Percentiles rank a stretch among this genome's conserved stretches.
These are phyloP conservation scores for Oncorhynchus clarkii DNA, from an alignment of 2,113 vertebrate genomes.

Conservation along the genomic window DNA sequence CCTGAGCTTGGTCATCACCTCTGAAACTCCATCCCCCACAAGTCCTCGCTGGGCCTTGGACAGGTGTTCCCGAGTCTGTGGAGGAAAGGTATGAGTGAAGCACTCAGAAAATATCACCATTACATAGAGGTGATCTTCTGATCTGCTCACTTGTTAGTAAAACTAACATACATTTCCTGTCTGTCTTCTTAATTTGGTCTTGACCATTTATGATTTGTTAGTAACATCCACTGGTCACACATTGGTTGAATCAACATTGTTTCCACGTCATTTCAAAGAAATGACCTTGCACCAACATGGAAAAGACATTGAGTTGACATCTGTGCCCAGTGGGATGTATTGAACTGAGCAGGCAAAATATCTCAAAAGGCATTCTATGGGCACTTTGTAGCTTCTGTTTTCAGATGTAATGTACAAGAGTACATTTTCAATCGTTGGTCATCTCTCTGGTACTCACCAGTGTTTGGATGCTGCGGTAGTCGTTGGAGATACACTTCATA, in stretches of 20 bases:
- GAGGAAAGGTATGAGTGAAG: not conserved
- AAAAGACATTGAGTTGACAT: too few species aligned
- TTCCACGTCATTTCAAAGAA: too few species aligned
- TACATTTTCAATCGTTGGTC: too few species aligned
- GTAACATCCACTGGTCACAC: too few species aligned
- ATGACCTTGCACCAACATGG: too few species aligned
- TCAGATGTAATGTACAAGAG: too few species aligned
- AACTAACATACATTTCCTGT: too few species aligned
- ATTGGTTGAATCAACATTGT: not conserved
- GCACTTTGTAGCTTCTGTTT: too few species aligned
- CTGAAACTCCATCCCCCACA: constrained; percentile 88
- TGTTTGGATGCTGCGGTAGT: constrained; percentile 95
- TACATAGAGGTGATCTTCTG: too few species aligned
- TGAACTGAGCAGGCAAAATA: not conserved
- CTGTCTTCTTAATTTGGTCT: too few species aligned
- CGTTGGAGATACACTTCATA: constrained; percentile 94
- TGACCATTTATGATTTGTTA: too few species aligned
- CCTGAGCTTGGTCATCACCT: constrained; percentile 89
- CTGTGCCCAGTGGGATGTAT: not conserved
- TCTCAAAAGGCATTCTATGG: not conserved
- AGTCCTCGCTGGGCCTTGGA: constrained; percentile 90
- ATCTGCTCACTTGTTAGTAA: too few species aligned
- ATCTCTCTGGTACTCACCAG: constrained; percentile 76
- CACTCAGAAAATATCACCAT: not conserved
- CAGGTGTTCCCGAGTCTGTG: constrained; percentile 89